Conservation (phyloP, 2,797 vertebrate species). For the Nasua narica region DNA sequence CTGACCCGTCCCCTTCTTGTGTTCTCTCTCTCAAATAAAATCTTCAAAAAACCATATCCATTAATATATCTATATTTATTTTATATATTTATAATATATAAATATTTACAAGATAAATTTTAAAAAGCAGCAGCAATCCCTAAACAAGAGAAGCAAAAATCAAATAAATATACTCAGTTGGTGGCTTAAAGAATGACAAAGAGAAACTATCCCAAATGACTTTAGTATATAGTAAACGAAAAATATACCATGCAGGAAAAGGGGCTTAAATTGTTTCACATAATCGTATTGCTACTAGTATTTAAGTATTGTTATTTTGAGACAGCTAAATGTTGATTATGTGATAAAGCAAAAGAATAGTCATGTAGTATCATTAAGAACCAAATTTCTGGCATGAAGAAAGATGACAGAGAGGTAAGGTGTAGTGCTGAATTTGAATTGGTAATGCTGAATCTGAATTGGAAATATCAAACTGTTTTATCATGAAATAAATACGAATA, state of each 20-base stretch:
- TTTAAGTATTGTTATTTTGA: not conserved
- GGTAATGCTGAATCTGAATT: not conserved
- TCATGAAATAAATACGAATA: not conserved
- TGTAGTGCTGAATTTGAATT: not conserved
- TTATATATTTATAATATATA: too few species aligned
- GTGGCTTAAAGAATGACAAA: not conserved
- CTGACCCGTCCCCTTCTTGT: too few species aligned
- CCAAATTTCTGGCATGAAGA: not conserved
- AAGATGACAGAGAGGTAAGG: not conserved
- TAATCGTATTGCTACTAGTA: not conserved
- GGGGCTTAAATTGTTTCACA: not conserved
- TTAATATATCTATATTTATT: too few species aligned
- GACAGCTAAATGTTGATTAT: not conserved
- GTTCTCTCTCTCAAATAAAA: too few species aligned
- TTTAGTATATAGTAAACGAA: not conserved
- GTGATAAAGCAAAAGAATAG: not conserved
- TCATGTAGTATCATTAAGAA: not conserved
- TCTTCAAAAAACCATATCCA: too few species aligned
- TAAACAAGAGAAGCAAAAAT: not conserved
- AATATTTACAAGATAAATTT: too few species aligned
- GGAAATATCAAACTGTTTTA: not conserved
- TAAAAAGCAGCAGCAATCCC: not conserved
- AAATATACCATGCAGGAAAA: not conserved
- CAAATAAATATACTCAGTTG: not conserved
- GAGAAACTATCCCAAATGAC: not conserved